These are phyloP conservation scores for Ephydatia muelleri DNA, from an alignment of 37 sponge, comb jelly and placozoan genomes.

Conservation along the genomic window DNA sequence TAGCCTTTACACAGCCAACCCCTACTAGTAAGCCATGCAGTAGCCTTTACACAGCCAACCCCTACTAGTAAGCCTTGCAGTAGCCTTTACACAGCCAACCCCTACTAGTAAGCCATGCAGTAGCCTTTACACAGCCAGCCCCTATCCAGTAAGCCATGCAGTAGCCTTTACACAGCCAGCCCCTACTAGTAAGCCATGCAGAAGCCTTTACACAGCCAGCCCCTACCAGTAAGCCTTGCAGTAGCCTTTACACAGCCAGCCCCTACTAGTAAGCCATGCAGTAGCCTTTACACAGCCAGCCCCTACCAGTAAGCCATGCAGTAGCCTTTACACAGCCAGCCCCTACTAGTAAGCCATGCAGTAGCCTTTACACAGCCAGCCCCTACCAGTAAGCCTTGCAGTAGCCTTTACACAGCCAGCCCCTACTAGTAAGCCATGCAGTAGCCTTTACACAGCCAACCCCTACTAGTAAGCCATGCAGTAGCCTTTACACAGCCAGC, in stretches of 20 bases:
- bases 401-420: neutral
- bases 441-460: neutral
- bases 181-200: conserved; percentile 22
- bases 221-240: conserved; percentile 19
- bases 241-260: neutral
- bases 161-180: neutral
- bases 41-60: neutral
- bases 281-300: neutral
- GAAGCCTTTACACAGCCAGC: neutral
- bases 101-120: conserved; percentile 24
- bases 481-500: neutral
- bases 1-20: neutral
- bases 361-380: neutral
- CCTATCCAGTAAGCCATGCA: conserved; percentile 23
- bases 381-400: conserved; percentile 19
- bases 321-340: neutral
- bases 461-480: conserved; percentile 22
- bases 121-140: neutral
- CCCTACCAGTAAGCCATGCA: conserved; percentile 20
- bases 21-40: conserved; percentile 24
- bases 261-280: conserved; percentile 22
- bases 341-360: conserved; percentile 22
- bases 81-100: neutral
- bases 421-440: conserved; percentile 22
- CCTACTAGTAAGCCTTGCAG: conserved; percentile 23